A percentile compares a stretch with the other conserved stretches of the same genome.
These are phyloP conservation scores for Drosophila quinaria DNA, from an alignment of 2,888 invertebrate genomes.

Conservation along the genomic window DNA sequence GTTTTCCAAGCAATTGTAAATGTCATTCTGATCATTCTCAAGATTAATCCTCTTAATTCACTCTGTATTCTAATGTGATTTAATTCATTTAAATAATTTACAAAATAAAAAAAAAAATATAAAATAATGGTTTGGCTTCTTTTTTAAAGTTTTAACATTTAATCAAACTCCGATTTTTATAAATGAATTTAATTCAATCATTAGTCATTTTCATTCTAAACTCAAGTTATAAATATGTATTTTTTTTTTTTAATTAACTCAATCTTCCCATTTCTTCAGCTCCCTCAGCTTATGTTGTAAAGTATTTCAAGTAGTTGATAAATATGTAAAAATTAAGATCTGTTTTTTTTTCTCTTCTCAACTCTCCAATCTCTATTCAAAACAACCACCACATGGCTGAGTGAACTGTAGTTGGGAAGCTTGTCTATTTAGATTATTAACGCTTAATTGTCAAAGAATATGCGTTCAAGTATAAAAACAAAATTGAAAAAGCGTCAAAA, in stretches of 20 bases:
- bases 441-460: slow-evolving; percentile 25
- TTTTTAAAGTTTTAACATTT: too few species aligned
- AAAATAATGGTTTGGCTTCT: too few species aligned
- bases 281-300: slow-evolving; percentile 2
- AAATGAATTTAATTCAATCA: not conserved
- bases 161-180: too few species aligned
- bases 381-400: slow-evolving; percentile 54
- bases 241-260: not conserved
- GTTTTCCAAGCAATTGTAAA: too few species aligned
- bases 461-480: slow-evolving; percentile 31
- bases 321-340: slow-evolving; percentile 25
- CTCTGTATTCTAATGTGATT: too few species aligned
- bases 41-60: too few species aligned
- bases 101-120: too few species aligned
- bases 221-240: too few species aligned
- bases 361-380: not conserved
- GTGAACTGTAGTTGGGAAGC: slow-evolving; percentile 28
- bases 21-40: too few species aligned
- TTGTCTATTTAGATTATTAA: slow-evolving; percentile 30
- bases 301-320: slow-evolving; percentile 39
- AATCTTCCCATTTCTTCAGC: not conserved
- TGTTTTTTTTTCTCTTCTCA: not conserved
- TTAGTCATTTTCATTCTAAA: not conserved
- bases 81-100: too few species aligned
- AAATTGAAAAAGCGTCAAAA: slow-evolving; percentile 18